Base-by-base conservation (phyloP, 1,140 invertebrate genomes). In the Drosophila sucinea region DNA sequence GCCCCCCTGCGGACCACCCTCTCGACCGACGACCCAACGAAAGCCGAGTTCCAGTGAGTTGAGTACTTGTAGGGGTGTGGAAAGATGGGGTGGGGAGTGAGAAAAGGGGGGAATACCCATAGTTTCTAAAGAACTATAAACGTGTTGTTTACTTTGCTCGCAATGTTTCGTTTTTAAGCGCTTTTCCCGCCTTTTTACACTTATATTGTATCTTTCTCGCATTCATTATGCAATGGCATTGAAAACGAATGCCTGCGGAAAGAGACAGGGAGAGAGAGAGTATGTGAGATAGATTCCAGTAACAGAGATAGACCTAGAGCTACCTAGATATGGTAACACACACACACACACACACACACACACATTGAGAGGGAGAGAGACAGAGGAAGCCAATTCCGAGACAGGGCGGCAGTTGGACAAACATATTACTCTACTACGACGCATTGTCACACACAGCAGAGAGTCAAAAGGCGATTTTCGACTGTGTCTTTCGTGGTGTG, bases 211-310 rank as follows among this genome's bases (percentile, higher is more conserved):
- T 61, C 79, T 69, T 82, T 79, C 77, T 73, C 67, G 69, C 67
- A 70, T 65, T 65, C 57, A 80, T 89, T 87, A 89, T 89, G 83
- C 83, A 87, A 87, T 86, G 79, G 62, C 79, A 81, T 77, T 81
- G 79, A 81, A 77, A 77, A 41, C 56, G 57, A 60, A 55, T 23
- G 55, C 64, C 35, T 23, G 55, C 64, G 29, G 30, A 60, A 57
- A 58, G 30, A 38, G 35, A 30, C 30, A 41, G 17, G 30, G 3
- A 40, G 23, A 33, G n/a, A 23, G 58, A 71, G 40, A 75, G 47
- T n/a, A 8, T 8, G 73, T 64, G 63, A 67, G 64, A 32, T 60
- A 41, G 60, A 27, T 44, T 44, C 41, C n/a, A 51, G 44, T 51
- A 10, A 51, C 23, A 27, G 4, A 51, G 44, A 8, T 51, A 51